A percentile compares a stretch with the other conserved stretches of the same genome.
Conservation (phyloP, 2,888 invertebrate species). For the Nysson spinosus region DNA sequence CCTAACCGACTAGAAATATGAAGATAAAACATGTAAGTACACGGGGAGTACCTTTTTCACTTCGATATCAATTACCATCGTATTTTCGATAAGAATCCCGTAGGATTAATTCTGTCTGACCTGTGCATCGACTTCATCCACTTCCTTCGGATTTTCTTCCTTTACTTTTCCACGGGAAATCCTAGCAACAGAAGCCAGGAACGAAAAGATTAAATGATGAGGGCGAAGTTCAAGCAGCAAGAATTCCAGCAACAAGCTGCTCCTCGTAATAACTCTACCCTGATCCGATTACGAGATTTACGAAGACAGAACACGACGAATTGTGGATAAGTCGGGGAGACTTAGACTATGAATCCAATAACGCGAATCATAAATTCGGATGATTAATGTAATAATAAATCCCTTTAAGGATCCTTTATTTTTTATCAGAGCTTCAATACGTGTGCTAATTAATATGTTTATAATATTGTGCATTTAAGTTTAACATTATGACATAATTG, state of each 20-base stretch:
- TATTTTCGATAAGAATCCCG: too few species aligned
- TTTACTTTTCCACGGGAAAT: too few species aligned
- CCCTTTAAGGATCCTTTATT: too few species aligned
- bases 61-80: too few species aligned
- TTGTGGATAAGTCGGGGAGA: neutral
- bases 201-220: constrained; percentile 14
- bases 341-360: neutral
- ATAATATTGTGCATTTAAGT: too few species aligned
- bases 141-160: too few species aligned
- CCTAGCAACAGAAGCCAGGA: too few species aligned
- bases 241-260: constrained; percentile 14
- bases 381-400: neutral
- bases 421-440: too few species aligned
- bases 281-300: constrained; percentile 27
- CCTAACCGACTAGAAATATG: constrained; percentile 22
- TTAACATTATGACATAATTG: too few species aligned
- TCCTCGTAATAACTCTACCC: constrained; percentile 7
- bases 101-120: too few species aligned
- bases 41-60: neutral
- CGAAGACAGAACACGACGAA: neutral
- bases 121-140: too few species aligned
- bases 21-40: constrained; percentile 1
- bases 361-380: neutral
- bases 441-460: too few species aligned
- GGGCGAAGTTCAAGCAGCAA: neutral